These are phyloP conservation scores for Spodoptera littoralis DNA, from an alignment of 2,888 invertebrate genomes.

Conservation along the genomic window DNA sequence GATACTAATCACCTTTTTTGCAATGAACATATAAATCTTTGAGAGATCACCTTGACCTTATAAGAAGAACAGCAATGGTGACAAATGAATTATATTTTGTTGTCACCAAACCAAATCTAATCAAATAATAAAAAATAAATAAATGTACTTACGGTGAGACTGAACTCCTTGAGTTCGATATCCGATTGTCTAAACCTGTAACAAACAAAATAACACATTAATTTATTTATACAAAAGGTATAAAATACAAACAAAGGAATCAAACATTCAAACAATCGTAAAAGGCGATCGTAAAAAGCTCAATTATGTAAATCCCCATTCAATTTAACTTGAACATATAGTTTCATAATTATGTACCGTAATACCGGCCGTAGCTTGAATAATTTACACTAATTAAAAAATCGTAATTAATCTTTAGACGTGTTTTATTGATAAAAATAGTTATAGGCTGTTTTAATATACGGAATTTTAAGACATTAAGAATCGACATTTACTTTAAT, in stretches of 20 bases:
- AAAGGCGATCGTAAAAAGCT: constrained; percentile 25
- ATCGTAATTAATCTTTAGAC: constrained; percentile 29
- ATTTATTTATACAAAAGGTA: constrained; percentile 7
- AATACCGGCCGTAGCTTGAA: constrained; percentile 20
- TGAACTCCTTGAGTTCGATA: constrained; percentile 84
- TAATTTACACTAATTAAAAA: constrained; percentile 33
- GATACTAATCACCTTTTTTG: too few relatives aligned
- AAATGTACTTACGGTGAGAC: constrained; percentile 82
- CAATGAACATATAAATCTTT: too few relatives aligned
- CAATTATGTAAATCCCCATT: constrained; percentile 44
- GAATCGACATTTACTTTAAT: too few relatives aligned
- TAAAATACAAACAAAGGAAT: constrained; percentile 7
- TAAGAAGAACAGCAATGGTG: too few relatives aligned
- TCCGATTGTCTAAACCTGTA: constrained; percentile 86
- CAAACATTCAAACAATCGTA: constrained; percentile 32
- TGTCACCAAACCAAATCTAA: neutral
- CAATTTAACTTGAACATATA: constrained; percentile 33
- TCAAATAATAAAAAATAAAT: constrained; percentile 12
- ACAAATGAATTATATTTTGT: too few relatives aligned
- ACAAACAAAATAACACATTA: constrained; percentile 61
- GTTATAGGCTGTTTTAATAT: constrained; percentile 8
- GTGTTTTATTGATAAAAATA: constrained; percentile 12
- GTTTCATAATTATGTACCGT: constrained; percentile 32
- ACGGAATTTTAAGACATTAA: neutral
- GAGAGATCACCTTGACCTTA: too few relatives aligned